Evolutionary conservation across 2,888 invertebrate species (phyloP).

Genomic region (Esperia sulphurella): DNA sequence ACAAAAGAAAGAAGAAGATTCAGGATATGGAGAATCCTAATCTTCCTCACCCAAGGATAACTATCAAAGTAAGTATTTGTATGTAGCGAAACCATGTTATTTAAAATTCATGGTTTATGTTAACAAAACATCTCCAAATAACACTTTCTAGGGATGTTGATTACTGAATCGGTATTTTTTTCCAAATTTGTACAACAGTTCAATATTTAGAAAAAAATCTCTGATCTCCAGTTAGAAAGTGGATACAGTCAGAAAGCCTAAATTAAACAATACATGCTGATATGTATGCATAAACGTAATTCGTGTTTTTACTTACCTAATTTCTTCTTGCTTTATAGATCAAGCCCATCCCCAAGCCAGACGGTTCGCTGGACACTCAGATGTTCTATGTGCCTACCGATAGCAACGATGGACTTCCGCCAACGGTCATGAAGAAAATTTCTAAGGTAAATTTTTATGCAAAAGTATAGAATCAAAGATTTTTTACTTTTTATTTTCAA

Average conservation of each 20-base stretch:
- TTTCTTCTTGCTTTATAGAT: conserved; percentile 74
- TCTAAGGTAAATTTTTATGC: conserved; percentile 42
- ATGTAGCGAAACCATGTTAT: not conserved
- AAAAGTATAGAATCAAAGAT: not conserved
- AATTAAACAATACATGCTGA: not conserved
- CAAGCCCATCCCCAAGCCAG: conserved; percentile 88
- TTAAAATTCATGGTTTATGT: too few species aligned
- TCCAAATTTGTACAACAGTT: too few species aligned
- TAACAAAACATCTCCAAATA: too few species aligned
- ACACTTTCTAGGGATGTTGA: too few species aligned
- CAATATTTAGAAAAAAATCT: too few species aligned
- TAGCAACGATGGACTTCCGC: conserved; percentile 77
- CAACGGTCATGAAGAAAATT: conserved; percentile 60
- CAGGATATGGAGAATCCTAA: conserved; percentile 80
- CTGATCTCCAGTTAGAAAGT: too few species aligned
- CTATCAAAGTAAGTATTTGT: conserved; percentile 82
- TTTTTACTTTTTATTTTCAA: too few species aligned
- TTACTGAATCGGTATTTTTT: too few species aligned
- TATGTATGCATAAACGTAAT: too few species aligned
- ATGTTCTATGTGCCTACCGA: conserved; percentile 88
- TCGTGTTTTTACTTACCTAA: not conserved
- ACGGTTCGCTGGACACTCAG: conserved; percentile 86
- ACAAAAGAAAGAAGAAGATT: conserved; percentile 89
- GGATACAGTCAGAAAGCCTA: too few species aligned
- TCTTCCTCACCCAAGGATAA: conserved; percentile 85